Percentiles rank a stretch among this genome's conserved stretches.
phyloP scores from a whole-genome alignment of 2,113 vertebrate genomes.

The Carollia perspicillata region DNA sequence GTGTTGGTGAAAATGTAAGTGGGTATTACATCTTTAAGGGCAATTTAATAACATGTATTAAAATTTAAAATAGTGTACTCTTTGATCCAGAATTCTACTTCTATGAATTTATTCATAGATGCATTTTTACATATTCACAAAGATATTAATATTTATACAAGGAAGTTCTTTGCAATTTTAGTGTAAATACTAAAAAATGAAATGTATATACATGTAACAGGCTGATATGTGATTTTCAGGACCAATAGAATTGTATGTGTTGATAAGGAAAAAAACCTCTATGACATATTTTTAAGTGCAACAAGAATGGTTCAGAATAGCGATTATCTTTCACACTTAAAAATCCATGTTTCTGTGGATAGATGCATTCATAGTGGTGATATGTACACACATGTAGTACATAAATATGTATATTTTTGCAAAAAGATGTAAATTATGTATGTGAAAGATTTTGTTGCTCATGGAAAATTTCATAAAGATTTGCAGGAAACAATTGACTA shows the following conservation, averaged over 20 bases:
- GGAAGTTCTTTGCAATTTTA: neutral
- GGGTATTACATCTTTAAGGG: neutral
- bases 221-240: neutral
- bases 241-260: neutral
- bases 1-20: neutral
- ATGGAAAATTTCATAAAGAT: neutral
- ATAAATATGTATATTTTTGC: neutral
- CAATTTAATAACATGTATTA: neutral
- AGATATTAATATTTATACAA: neutral
- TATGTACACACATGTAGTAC: too few relatives aligned
- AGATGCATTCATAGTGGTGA: neutral
- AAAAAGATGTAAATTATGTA: neutral
- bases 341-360: neutral
- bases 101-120: neutral
- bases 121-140: neutral
- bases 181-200: neutral
- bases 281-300: neutral
- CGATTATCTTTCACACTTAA: neutral
- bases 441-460: neutral
- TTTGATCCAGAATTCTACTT: neutral
- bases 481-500: neutral
- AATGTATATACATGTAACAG: neutral
- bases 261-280: neutral
- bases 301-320: neutral
- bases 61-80: neutral